Evolutionary conservation across 2,888 invertebrate species (phyloP).

Genomic region (Pheosia tremula): DNA sequence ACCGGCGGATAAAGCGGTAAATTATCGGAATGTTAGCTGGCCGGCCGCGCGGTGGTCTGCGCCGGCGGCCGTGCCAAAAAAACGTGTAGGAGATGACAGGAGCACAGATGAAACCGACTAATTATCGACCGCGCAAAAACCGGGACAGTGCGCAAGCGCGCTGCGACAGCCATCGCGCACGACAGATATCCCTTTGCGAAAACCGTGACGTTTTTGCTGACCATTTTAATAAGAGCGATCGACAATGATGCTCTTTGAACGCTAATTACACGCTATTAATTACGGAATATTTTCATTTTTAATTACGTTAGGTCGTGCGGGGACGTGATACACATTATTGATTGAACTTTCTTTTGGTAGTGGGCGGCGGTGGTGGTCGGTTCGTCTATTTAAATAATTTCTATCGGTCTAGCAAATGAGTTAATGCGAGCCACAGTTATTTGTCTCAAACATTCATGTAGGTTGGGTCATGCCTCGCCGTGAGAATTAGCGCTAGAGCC

Average conservation of each 20-base stretch:
- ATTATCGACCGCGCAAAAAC: constrained; percentile 74
- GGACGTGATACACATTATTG: constrained; percentile 62
- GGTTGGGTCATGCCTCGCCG: neutral
- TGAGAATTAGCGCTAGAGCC: neutral
- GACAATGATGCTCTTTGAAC: constrained; percentile 52
- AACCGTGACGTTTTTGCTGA: constrained; percentile 60
- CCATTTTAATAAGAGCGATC: constrained; percentile 60
- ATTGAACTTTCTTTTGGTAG: constrained; percentile 56
- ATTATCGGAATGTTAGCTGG: constrained; percentile 77
- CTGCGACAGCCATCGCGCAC: constrained; percentile 62
- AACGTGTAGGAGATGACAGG: constrained; percentile 82
- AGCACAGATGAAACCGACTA: constrained; percentile 72
- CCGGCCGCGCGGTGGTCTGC: constrained; percentile 73
- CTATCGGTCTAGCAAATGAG: neutral
- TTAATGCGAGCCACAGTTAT: neutral
- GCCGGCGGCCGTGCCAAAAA: constrained; percentile 65
- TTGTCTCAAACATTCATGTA: neutral
- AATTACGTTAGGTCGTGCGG: constrained; percentile 46
- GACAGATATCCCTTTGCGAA: constrained; percentile 65
- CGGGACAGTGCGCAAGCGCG: constrained; percentile 60
- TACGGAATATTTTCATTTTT: constrained; percentile 63
- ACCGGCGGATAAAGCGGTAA: constrained; percentile 82
- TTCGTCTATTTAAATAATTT: constrained; percentile 32
- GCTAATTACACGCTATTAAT: constrained; percentile 73
- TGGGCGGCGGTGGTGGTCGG: constrained; percentile 33